These are phyloP conservation scores for Drosophila setosimentum DNA, from an alignment of 2,888 invertebrate genomes.

Conservation along the genomic window DNA sequence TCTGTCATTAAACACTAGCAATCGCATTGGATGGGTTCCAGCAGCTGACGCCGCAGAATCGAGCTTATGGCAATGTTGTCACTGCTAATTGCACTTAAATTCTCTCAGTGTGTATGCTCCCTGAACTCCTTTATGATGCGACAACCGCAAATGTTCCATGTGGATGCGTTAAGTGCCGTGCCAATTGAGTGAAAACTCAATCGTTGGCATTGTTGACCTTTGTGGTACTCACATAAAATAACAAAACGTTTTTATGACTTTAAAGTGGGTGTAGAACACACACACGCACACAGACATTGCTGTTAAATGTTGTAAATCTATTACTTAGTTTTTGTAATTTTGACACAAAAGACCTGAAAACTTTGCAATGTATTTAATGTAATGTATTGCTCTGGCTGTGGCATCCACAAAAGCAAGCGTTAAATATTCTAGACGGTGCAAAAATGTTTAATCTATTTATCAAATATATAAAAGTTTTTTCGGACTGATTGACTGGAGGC, in stretches of 20 bases:
- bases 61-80: constrained; percentile 1
- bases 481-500: not conserved
- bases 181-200: constrained; percentile 28
- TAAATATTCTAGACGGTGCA: not conserved
- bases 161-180: constrained; percentile 11
- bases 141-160: constrained; percentile 23
- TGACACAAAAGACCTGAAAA: not conserved
- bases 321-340: not conserved
- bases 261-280: not conserved
- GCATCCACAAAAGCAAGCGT: not conserved
- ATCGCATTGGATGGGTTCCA: constrained; percentile 2
- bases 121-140: constrained; percentile 16
- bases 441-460: not conserved
- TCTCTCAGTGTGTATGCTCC: constrained; percentile 3
- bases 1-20: constrained; percentile 33
- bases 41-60: not conserved
- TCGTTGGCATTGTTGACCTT: constrained; percentile 4
- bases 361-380: not conserved
- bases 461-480: not conserved
- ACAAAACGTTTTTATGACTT: constrained; percentile 10
- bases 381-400: not conserved
- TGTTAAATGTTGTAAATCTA: constrained; percentile 22
- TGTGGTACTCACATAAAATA: constrained; percentile 2
- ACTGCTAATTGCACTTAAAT: constrained; percentile 46
- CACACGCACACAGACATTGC: not conserved